phyloP scores from a whole-genome alignment of 1,140 invertebrate genomes.

The Drosophila kanapiae region DNA sequence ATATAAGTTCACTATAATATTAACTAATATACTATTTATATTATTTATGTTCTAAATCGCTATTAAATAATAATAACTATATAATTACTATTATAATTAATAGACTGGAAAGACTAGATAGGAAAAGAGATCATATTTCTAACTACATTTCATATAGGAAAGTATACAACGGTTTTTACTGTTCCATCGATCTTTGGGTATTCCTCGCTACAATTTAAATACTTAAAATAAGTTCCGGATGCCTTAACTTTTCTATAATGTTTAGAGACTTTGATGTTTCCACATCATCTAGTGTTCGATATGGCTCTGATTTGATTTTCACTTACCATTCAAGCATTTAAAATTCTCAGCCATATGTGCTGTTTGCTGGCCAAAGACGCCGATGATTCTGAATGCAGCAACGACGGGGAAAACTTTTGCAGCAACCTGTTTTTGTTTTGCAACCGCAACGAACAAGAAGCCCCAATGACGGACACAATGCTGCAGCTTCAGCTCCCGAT shows the following conservation, averaged over 20 bases:
- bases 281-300: slow-evolving; percentile 22
- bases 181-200: too few relatives aligned
- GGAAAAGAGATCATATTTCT: too few relatives aligned
- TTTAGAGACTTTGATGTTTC: not conserved
- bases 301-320: not conserved
- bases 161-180: too few relatives aligned
- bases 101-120: too few relatives aligned
- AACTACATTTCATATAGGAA: too few relatives aligned
- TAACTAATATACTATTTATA: too few relatives aligned
- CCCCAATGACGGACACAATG: slow-evolving; percentile 33
- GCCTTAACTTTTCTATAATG: not conserved
- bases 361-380: slow-evolving; percentile 33
- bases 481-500: slow-evolving; percentile 24
- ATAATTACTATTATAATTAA: too few relatives aligned
- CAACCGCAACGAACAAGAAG: slow-evolving; percentile 35
- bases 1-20: too few relatives aligned
- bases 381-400: slow-evolving; percentile 38
- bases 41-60: too few relatives aligned
- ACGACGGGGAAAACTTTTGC: slow-evolving; percentile 40
- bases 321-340: slow-evolving; percentile 26
- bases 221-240: not conserved
- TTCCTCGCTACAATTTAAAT: not conserved
- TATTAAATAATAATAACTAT: too few relatives aligned
- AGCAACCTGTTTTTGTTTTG: slow-evolving; percentile 55
- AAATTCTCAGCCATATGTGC: slow-evolving; percentile 46